These are phyloP conservation scores for Melanotaenia nigrans DNA, from an alignment of 2,797 vertebrate genomes.

Conservation along the genomic window DNA sequence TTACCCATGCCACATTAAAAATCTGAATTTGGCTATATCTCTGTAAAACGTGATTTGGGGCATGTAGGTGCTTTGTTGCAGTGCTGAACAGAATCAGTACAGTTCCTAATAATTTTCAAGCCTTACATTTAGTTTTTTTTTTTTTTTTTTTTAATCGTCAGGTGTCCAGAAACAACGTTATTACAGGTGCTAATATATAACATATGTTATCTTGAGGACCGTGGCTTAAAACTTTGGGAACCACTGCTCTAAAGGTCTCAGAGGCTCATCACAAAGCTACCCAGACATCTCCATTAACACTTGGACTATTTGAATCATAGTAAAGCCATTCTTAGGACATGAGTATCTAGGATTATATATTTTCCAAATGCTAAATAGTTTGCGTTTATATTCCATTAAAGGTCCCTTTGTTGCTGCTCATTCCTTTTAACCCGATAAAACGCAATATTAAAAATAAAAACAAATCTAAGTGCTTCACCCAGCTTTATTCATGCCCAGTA, in stretches of 20 bases:
- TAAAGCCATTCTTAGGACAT: constrained; percentile 5
- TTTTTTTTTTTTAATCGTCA: no score
- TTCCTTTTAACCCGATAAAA: constrained; percentile 37
- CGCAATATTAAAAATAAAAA: constrained; percentile 33
- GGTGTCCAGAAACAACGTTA: no score
- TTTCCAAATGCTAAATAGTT: constrained; percentile 40
- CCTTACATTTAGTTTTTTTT: neutral
- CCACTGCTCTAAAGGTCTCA: constrained; percentile 7
- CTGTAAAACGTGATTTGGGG: neutral
- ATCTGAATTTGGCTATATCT: neutral
- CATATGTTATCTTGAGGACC: no score
- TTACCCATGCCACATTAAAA: neutral
- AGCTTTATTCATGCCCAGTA: constrained; percentile 48
- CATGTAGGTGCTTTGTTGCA: neutral
- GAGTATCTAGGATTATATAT: constrained; percentile 24
- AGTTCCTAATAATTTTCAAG: neutral
- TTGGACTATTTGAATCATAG: constrained; percentile 40
- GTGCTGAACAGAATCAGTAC: neutral
- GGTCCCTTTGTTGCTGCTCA: constrained; percentile 30
- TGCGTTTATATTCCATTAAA: constrained; percentile 47
- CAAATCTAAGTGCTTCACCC: constrained; percentile 6
- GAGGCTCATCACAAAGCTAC: constrained; percentile 20
- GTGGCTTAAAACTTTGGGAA: neutral
- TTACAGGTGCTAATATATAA: no score
- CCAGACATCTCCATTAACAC: constrained; percentile 43